Base-by-base conservation (phyloP, 2,888 invertebrate genomes). In the Oscheius sp. region DNA sequence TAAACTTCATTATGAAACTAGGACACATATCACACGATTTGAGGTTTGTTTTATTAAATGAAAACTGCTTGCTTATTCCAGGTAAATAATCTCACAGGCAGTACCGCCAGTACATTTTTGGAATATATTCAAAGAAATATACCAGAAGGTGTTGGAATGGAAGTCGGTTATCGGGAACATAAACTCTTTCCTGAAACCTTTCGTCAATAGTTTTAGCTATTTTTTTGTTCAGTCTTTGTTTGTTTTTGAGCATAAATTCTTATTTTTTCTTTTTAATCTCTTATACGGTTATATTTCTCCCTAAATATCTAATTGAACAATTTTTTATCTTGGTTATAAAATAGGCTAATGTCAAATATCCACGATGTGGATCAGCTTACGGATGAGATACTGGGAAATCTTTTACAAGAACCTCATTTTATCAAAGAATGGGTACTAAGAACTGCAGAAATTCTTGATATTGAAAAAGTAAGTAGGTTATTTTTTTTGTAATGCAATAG, bases 51-150 rank as follows among this genome's bases (percentile, higher is more conserved):
- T 45, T n/a, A n/a, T n/a, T n/a, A n/a, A 24, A 17, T 5, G 4
- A 9, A n/a, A 41, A 9, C n/a, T n/a, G n/a, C n/a, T n/a, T 32
- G 14, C 5, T 12, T 22, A 14, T 20, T 32, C 36, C 80, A 89
- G 87, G 90, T 95, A 30, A 91, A 92, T 81, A 90, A 92, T 82
- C 86, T 98, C 12, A 98, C 98, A 0, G 95, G 94, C 0, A 95
- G 95, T 2, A 98, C 97, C 12, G 92, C 95, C 54, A 94, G 94
- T 77, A 96, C 97, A 9, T 93, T 93, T 86, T 88, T 98, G 62
- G 98, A 98, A 88, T 98, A 98, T 86, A 91, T 96, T 68, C 92
- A 98, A 87, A 90, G 97, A 81, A 97, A 97, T 89, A 89, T 98
- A 64, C 98, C 98, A 0, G 98, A 98, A 89, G 97, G 97, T 41